These are phyloP conservation scores for Condylura cristata DNA, from an alignment of 2,113 vertebrate species.

Conservation along the genomic window DNA sequence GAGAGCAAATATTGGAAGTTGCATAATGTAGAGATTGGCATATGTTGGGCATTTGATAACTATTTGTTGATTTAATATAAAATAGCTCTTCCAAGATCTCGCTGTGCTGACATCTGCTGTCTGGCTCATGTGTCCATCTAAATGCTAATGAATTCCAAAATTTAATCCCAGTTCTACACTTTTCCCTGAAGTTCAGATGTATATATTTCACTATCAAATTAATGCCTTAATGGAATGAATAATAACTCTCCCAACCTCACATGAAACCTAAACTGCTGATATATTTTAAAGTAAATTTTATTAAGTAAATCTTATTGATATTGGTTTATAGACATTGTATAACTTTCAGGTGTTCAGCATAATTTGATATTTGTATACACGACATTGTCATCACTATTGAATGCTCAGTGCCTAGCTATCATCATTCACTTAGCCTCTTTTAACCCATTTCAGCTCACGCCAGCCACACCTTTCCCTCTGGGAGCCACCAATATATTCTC, in stretches of 20 bases:
- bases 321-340: too few species aligned
- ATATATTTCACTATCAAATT: neutral
- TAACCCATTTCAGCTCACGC: too few species aligned
- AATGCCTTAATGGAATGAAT: neutral
- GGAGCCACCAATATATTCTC: too few species aligned
- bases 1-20: neutral
- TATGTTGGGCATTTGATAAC: conserved; percentile 18
- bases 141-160: conserved; percentile 5
- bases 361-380: neutral
- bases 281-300: too few species aligned
- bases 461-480: neutral
- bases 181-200: neutral
- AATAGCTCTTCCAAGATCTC: neutral
- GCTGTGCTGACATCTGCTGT: neutral
- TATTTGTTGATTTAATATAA: neutral
- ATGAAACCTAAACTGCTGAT: neutral
- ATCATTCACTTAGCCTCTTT: neutral
- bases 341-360: neutral
- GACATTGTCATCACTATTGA: neutral
- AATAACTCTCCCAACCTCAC: neutral
- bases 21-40: neutral
- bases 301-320: too few species aligned
- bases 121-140: neutral
- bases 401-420: neutral
- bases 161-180: neutral